These are phyloP conservation scores for Flexamia atlantica DNA, from an alignment of 2,888 invertebrate species.

Conservation along the genomic window DNA sequence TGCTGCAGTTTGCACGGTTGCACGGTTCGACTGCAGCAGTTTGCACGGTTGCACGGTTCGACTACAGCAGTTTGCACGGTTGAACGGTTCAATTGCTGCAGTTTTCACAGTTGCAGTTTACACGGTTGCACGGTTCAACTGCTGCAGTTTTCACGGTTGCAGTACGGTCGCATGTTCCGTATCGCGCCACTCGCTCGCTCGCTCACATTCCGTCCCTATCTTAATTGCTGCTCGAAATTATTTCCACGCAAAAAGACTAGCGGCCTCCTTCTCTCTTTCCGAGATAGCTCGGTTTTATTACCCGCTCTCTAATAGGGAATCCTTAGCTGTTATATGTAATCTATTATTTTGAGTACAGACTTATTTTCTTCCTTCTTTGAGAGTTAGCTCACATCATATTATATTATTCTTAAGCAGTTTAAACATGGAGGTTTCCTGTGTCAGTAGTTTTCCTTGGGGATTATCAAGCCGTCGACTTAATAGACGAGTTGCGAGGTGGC, in stretches of 20 bases:
- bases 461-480: too few relatives aligned
- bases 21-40: not conserved
- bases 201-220: slow-evolving; percentile 31
- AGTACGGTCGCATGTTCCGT: slow-evolving; percentile 22
- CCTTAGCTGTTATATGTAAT: not conserved
- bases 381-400: too few relatives aligned
- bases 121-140: not conserved
- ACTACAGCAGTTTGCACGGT: not conserved
- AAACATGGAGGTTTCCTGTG: too few relatives aligned
- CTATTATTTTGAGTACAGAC: not conserved
- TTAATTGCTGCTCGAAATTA: slow-evolving; percentile 50
- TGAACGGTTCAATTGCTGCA: not conserved
- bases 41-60: not conserved
- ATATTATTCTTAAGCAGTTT: too few relatives aligned
- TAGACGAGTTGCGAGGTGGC: too few relatives aligned
- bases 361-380: too few relatives aligned
- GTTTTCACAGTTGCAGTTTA: not conserved
- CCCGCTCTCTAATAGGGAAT: not conserved
- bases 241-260: slow-evolving; percentile 47
- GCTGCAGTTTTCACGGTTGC: slow-evolving; percentile 20
- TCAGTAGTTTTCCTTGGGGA: too few relatives aligned
- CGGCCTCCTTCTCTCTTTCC: slow-evolving; percentile 26
- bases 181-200: not conserved
- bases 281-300: slow-evolving; percentile 14
- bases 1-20: not conserved